A percentile compares a stretch with the other conserved stretches of the same genome.
Evolutionary conservation across 2,113 vertebrate genomes (phyloP).

Genomic region (Cricetomys ansorgei): DNA sequence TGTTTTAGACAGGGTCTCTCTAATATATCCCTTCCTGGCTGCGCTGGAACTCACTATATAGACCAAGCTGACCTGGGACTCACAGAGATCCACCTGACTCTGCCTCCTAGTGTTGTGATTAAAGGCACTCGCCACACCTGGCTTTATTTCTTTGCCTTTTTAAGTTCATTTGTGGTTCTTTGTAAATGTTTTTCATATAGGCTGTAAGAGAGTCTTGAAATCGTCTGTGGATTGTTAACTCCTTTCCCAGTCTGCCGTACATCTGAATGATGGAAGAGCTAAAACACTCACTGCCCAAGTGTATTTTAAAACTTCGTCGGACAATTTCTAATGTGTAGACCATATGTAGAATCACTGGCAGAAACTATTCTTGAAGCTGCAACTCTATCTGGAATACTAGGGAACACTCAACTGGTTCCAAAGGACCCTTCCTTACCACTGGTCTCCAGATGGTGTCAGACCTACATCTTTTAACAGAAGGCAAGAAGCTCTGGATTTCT

Average conservation of each 20-base stretch:
- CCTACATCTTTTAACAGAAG: background rate
- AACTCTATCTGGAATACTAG: background rate
- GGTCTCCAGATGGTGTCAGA: background rate
- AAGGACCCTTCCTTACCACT: background rate
- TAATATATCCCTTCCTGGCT: background rate
- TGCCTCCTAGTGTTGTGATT: background rate
- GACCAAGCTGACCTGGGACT: background rate
- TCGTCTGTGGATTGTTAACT: background rate
- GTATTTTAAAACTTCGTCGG: background rate
- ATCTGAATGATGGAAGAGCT: background rate
- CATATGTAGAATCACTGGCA: background rate
- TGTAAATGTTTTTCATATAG: background rate
- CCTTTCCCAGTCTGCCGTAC: background rate
- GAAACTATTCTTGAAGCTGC: background rate
- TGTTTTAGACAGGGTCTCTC: background rate
- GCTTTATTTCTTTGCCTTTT: background rate
- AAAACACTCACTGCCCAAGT: background rate
- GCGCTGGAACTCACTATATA: background rate
- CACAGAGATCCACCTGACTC: background rate
- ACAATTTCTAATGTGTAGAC: background rate
- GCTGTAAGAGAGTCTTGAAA: background rate
- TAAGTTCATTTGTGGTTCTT: slow-evolving; percentile 15
- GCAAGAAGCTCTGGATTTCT: background rate
- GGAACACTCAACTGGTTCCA: background rate
- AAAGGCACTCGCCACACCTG: background rate